Conservation (phyloP, 2,113 vertebrate genomes). For the Colistium nudipinnis region DNA sequence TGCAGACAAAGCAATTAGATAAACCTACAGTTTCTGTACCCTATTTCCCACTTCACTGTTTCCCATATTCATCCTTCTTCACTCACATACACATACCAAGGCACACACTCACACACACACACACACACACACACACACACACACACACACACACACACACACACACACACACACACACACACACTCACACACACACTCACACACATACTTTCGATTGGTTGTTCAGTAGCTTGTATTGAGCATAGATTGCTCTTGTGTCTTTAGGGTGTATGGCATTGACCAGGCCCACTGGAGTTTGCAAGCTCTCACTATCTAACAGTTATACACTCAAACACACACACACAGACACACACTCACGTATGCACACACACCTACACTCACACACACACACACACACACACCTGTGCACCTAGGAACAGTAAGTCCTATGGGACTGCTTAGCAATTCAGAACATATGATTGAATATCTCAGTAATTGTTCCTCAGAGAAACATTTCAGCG, state of each 20-base stretch:
- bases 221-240: conserved; percentile 53
- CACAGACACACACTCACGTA: background rate
- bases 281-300: conserved; percentile 2
- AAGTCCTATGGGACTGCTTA: conserved; percentile 36
- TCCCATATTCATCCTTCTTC: no score
- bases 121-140: background rate
- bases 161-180: conserved; percentile 6
- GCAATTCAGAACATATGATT: conserved; percentile 44
- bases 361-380: background rate
- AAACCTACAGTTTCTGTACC: conserved; percentile 12
- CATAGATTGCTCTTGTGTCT: conserved; percentile 31
- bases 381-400: background rate
- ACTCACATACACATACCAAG: background rate
- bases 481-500: conserved; percentile 46
- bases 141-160: conserved; percentile 4
- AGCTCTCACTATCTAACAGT: background rate
- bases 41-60: conserved; percentile 22
- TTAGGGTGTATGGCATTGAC: conserved; percentile 5
- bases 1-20: conserved; percentile 27
- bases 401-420: background rate
- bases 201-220: conserved; percentile 58
- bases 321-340: background rate
- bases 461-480: conserved; percentile 35
- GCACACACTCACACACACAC: conserved; percentile 6
- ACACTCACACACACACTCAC: background rate